A percentile compares a stretch with the other conserved stretches of the same genome.
Evolutionary conservation across 2,797 vertebrate species (phyloP).

Genomic region (Rousettus madagascariensis): DNA sequence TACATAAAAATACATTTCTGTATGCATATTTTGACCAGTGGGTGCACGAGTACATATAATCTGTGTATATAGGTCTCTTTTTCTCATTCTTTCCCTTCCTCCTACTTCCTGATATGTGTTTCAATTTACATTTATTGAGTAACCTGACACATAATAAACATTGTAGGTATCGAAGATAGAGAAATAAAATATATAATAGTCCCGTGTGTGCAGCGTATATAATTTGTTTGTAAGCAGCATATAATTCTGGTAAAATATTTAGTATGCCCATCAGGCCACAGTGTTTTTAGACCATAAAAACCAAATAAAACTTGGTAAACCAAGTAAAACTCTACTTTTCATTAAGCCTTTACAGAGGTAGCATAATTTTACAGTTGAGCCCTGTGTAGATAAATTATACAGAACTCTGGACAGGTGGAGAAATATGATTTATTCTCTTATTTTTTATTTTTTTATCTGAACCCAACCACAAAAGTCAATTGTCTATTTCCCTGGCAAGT

Average conservation of each 20-base stretch:
- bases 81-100: not conserved
- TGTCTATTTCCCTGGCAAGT: not conserved
- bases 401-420: not conserved
- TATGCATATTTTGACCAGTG: not conserved
- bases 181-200: not conserved
- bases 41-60: not conserved
- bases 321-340: not conserved
- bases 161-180: not conserved
- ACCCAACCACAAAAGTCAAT: not conserved
- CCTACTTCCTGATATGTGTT: not conserved
- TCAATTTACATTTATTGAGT: not conserved
- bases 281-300: not conserved
- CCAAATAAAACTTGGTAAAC: not conserved
- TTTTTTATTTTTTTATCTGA: not conserved
- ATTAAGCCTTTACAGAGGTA: not conserved
- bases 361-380: not conserved
- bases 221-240: not conserved
- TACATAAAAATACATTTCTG: not conserved
- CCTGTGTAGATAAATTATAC: not conserved
- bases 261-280: not conserved
- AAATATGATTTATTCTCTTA: not conserved
- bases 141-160: not conserved
- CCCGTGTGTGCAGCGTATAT: not conserved
- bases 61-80: not conserved
- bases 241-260: conserved; percentile 3